These are phyloP conservation scores for Leptopilina syphax DNA, from an alignment of 2,888 invertebrate species.

Conservation along the genomic window DNA sequence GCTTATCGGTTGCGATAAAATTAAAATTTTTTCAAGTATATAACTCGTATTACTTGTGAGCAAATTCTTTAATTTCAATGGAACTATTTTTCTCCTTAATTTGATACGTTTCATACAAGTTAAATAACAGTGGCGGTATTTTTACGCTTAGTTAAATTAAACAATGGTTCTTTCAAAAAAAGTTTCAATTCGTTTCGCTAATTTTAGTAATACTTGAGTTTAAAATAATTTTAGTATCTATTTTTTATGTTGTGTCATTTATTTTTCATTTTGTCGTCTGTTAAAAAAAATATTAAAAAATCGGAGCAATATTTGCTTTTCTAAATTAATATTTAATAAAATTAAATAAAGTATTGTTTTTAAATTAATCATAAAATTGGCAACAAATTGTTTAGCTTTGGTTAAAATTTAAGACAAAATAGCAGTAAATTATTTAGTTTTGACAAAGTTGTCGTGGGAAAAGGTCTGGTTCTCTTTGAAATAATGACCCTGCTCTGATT, in stretches of 20 bases:
- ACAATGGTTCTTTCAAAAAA: background rate
- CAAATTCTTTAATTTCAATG: slow-evolving; percentile 38
- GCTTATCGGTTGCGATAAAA: slow-evolving; percentile 39
- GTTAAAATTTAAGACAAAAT: no score
- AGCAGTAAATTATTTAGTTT: background rate
- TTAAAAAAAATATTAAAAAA: no score
- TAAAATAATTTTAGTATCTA: background rate
- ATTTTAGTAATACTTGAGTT: background rate
- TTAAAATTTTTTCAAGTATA: slow-evolving; percentile 40
- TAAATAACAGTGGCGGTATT: background rate
- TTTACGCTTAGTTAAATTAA: background rate
- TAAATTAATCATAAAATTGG: no score
- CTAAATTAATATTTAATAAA: no score
- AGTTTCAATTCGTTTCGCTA: no score
- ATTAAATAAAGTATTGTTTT: no score
- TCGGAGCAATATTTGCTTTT: no score
- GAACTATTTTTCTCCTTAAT: background rate
- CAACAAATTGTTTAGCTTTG: no score
- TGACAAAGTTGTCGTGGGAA: background rate
- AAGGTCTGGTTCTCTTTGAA: slow-evolving; percentile 17
- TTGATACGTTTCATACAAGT: background rate
- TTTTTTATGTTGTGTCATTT: no score
- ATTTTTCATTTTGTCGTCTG: no score
- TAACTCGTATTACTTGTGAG: slow-evolving; percentile 52
- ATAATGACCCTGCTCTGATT: slow-evolving; percentile 34